These are phyloP conservation scores for Perognathus longimembris DNA, from an alignment of 2,113 vertebrate species.

Conservation along the genomic window DNA sequence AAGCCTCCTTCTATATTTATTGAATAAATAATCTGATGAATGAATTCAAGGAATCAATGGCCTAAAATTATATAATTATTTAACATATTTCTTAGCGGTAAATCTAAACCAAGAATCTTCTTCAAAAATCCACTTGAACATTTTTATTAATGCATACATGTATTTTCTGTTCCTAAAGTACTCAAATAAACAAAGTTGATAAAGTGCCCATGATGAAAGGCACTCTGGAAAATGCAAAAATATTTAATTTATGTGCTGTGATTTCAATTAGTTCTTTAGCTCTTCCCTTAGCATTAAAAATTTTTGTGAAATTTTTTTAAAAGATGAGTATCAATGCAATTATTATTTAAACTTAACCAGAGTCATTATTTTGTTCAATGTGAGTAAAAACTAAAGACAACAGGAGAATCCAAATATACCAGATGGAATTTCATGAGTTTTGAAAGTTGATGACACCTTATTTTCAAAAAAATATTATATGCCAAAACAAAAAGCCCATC, in stretches of 20 bases:
- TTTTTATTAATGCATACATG: not conserved
- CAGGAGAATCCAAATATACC: slow-evolving; percentile 1
- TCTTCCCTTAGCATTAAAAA: not conserved
- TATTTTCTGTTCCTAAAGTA: not conserved
- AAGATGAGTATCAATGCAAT: not conserved
- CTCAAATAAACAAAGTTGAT: not conserved
- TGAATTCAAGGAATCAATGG: not conserved
- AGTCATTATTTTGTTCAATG: not conserved
- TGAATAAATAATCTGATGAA: not conserved
- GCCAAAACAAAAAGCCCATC: slow-evolving; percentile 68
- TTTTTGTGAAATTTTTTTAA: not conserved
- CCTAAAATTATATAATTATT: not conserved
- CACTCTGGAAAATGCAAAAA: not conserved
- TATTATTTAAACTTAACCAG: not conserved
- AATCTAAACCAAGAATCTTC: not conserved
- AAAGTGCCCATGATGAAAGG: not conserved
- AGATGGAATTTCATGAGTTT: slow-evolving; percentile 57
- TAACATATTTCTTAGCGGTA: not conserved
- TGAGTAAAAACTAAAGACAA: not conserved
- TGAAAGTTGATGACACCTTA: slow-evolving; percentile 56
- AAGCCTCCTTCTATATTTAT: not conserved
- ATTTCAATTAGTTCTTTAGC: not conserved
- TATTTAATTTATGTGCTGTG: not conserved
- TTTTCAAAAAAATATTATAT: slow-evolving; percentile 63
- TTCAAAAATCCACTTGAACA: not conserved